Conservation (phyloP, 2,888 invertebrate species). For the Pyrocoelia pectoralis region DNA sequence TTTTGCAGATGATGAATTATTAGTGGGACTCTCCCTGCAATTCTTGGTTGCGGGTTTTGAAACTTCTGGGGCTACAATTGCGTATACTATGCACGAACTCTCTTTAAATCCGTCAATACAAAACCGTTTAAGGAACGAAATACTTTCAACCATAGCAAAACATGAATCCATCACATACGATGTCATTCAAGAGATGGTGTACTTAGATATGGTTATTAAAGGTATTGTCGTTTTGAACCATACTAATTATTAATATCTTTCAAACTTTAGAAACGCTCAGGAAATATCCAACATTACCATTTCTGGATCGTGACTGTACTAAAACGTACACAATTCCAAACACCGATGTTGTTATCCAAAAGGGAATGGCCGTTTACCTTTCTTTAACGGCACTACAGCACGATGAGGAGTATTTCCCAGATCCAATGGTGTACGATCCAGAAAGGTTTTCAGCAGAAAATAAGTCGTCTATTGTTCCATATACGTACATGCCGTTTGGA, state of each 20-base stretch:
- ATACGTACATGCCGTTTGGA: slow-evolving; percentile 4
- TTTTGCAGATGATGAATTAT: slow-evolving; percentile 26
- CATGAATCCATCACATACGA: slow-evolving; percentile 60
- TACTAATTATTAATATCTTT: not conserved
- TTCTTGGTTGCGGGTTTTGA: slow-evolving; percentile 65
- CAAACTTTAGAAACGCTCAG: not conserved
- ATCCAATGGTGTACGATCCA: not conserved
- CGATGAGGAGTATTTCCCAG: not conserved
- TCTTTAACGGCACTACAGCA: not conserved
- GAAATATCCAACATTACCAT: slow-evolving; percentile 5
- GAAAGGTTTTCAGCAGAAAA: slow-evolving; percentile 4
- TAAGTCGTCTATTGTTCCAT: not conserved
- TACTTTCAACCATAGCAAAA: slow-evolving; percentile 50
- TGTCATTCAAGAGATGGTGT: slow-evolving; percentile 60
- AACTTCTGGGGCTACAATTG: slow-evolving; percentile 61
- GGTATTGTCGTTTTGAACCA: slow-evolving; percentile 45
- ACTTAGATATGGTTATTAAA: slow-evolving; percentile 62
- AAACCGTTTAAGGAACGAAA: slow-evolving; percentile 58
- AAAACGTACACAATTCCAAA: not conserved
- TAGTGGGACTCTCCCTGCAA: slow-evolving; percentile 59
- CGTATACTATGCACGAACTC: slow-evolving; percentile 59
- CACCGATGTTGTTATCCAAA: not conserved
- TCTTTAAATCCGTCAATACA: slow-evolving; percentile 60
- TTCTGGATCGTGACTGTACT: not conserved
- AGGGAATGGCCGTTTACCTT: not conserved